These are phyloP conservation scores for Chondrosia reniformis DNA, from an alignment of 37 sponge, comb jelly and placozoan genomes.

Conservation along the genomic window DNA sequence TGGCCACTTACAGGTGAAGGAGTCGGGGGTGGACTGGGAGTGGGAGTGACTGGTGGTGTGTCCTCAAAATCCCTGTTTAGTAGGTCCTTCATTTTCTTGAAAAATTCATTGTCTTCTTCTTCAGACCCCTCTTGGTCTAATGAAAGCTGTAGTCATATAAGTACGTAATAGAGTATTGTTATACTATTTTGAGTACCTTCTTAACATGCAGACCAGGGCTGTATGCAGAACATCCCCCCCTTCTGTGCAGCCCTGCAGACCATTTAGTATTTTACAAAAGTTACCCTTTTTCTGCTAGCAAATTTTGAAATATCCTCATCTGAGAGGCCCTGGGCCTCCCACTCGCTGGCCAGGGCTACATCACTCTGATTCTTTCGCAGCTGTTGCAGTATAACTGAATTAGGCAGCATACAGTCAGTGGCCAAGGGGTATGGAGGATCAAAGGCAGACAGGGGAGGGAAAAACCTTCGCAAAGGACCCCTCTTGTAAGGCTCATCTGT, in stretches of 20 bases:
- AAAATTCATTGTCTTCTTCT: slow-evolving; percentile 44
- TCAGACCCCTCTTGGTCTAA: slow-evolving; percentile 38
- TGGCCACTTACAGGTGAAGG: slow-evolving; percentile 30
- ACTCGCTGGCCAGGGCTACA: slow-evolving; percentile 38
- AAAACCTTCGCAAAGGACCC: slow-evolving; percentile 44
- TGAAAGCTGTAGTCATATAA: too few relatives aligned
- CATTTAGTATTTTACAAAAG: neutral
- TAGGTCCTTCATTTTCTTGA: slow-evolving; percentile 47
- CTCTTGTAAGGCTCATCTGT: slow-evolving; percentile 35
- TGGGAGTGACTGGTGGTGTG: slow-evolving; percentile 18
- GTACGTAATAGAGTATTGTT: too few relatives aligned
- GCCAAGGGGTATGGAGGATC: slow-evolving; percentile 75
- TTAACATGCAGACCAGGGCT: too few relatives aligned
- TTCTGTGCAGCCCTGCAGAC: too few relatives aligned
- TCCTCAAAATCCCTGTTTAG: slow-evolving; percentile 25
- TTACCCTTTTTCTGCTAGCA: slow-evolving; percentile 13
- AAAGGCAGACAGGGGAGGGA: slow-evolving; percentile 69
- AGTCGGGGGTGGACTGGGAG: slow-evolving; percentile 50
- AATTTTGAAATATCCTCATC: slow-evolving; percentile 38
- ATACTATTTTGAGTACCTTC: too few relatives aligned
- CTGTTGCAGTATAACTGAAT: slow-evolving; percentile 54
- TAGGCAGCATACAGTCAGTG: slow-evolving; percentile 68
- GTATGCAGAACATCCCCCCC: too few relatives aligned
- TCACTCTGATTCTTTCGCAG: slow-evolving; percentile 63
- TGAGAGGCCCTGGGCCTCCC: slow-evolving; percentile 43